Conservation (phyloP, 2,797 vertebrate genomes). For the Tarsius wallacei region DNA sequence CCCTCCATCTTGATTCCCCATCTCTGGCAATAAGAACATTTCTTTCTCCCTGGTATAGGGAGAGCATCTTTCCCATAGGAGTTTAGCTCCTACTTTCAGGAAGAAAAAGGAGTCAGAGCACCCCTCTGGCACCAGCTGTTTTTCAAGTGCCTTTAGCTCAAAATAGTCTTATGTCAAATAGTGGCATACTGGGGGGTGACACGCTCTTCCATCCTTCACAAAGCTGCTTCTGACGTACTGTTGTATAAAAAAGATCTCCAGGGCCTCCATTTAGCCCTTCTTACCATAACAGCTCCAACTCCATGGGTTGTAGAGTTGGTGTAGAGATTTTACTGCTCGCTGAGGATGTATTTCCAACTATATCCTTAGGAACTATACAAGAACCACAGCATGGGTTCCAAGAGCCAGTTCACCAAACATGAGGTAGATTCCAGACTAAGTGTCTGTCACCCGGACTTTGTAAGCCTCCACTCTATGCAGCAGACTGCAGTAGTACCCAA, state of each 20-base stretch:
- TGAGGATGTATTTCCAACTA: background rate
- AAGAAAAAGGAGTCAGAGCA: background rate
- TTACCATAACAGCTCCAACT: background rate
- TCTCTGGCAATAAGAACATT: background rate
- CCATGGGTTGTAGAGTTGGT: background rate
- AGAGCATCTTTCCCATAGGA: background rate
- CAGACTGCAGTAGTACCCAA: background rate
- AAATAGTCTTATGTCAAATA: background rate
- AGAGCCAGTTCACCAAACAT: background rate
- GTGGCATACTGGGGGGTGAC: background rate
- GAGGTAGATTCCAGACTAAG: background rate
- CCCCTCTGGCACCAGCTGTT: background rate
- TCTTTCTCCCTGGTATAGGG: background rate
- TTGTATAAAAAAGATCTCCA: background rate
- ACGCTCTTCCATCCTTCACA: background rate
- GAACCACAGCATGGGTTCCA: background rate
- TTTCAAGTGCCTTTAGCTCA: constrained; percentile 23
- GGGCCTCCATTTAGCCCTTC: background rate
- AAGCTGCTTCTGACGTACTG: background rate
- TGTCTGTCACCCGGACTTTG: background rate
- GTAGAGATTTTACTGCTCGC: background rate
- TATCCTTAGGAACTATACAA: background rate
- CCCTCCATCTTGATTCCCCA: background rate
- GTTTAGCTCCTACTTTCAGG: background rate
- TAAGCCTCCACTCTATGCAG: background rate